A percentile compares a stretch with the other conserved stretches of the same genome.
phyloP scores from a whole-genome alignment of 2,113 vertebrate genomes.

The Climacteris rufus region DNA sequence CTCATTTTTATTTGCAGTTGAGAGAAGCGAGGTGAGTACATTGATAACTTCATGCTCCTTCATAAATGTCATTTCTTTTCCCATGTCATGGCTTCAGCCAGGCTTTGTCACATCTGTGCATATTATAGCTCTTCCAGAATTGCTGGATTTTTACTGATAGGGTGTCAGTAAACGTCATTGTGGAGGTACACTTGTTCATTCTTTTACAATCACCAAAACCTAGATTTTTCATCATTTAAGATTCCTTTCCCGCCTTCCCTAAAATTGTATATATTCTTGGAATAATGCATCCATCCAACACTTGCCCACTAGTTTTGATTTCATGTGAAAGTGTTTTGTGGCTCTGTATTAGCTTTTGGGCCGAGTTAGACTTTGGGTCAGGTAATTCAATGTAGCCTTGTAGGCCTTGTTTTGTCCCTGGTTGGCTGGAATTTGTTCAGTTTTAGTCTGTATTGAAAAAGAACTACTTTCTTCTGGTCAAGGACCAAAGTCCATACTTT shows the following conservation, averaged over 20 bases:
- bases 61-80: neutral
- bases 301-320: neutral
- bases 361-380: neutral
- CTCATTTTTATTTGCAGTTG: neutral
- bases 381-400: fast-evolving
- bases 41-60: neutral
- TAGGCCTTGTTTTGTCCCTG: neutral
- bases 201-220: neutral
- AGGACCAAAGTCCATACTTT: neutral
- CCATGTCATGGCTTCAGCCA: neutral
- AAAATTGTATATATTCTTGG: neutral
- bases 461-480: neutral
- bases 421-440: neutral
- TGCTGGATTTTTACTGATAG: neutral
- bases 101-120: neutral
- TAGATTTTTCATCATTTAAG: neutral
- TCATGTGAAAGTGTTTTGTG: neutral
- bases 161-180: neutral
- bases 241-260: neutral
- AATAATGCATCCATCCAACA: neutral
- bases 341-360: neutral
- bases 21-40: neutral
- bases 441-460: neutral
- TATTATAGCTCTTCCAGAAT: neutral
- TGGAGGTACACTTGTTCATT: neutral